These are phyloP conservation scores for Pteromalus puparum DNA, from an alignment of 1,140 invertebrate genomes.

Conservation along the genomic window DNA sequence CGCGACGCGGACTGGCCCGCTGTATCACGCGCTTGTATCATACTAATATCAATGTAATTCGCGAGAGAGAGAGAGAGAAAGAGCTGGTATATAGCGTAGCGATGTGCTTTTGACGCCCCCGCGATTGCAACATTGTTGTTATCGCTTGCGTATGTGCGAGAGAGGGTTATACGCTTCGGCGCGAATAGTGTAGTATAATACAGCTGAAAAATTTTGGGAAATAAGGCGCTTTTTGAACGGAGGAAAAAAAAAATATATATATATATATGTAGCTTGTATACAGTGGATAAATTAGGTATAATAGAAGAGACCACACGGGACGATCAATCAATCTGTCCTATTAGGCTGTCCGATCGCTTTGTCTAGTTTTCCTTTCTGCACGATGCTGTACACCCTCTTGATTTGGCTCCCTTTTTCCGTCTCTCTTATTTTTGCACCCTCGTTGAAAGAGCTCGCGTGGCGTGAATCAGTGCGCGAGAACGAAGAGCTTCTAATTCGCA, in stretches of 20 bases:
- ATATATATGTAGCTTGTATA: too few relatives aligned
- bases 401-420: constrained; percentile 24
- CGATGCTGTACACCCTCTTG: neutral
- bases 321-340: constrained; percentile 18
- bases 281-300: neutral
- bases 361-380: constrained; percentile 30
- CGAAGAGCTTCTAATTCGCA: constrained; percentile 39
- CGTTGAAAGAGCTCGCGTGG: neutral
- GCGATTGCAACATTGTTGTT: neutral
- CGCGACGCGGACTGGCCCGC: constrained; percentile 26
- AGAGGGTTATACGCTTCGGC: neutral
- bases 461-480: constrained; percentile 46
- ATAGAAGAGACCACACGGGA: neutral
- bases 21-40: constrained; percentile 60
- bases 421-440: constrained; percentile 59
- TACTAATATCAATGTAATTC: constrained; percentile 72
- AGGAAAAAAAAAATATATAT: too few relatives aligned
- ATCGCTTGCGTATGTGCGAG: neutral
- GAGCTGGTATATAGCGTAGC: neutral
- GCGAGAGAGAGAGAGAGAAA: too few relatives aligned
- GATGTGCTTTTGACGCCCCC: constrained; percentile 5
- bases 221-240: too few relatives aligned
- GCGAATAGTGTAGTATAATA: neutral
- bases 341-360: constrained; percentile 20
- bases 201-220: too few relatives aligned